Conservation (phyloP, 2,113 vertebrate genomes). For the Empidonax traillii region DNA sequence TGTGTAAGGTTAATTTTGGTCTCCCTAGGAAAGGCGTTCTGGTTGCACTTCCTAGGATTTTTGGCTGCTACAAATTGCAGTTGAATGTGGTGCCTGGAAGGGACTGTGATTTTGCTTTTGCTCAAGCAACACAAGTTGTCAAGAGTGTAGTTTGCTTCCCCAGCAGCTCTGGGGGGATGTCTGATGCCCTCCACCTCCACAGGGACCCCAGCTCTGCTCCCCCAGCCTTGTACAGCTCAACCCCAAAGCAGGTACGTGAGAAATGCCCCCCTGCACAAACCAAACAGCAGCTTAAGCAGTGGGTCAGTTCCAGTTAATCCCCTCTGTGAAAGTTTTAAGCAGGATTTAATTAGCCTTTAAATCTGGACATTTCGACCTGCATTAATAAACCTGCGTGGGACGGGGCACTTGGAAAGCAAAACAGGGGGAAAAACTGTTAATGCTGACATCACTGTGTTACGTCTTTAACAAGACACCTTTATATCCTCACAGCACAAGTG, state of each 20-base stretch:
- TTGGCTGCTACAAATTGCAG: not conserved
- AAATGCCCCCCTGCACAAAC: not conserved
- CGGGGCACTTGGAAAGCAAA: not conserved
- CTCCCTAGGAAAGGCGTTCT: not conserved
- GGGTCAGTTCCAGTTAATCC: not conserved
- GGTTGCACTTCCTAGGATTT: not conserved
- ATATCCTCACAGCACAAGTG: not conserved
- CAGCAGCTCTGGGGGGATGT: not conserved
- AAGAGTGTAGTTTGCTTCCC: not conserved
- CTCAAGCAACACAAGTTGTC: not conserved
- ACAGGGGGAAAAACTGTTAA: not conserved
- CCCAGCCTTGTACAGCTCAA: not conserved
- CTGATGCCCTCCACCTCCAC: not conserved
- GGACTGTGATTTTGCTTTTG: not conserved
- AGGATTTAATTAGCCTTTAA: not conserved
- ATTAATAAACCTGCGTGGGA: not conserved
- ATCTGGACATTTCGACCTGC: not conserved
- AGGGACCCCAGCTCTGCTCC: rapidly evolving
- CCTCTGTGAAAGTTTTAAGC: not conserved
- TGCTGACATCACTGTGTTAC: not conserved
- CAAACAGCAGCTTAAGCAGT: not conserved
- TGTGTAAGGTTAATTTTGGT: not conserved
- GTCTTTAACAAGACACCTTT: slow-evolving; percentile 1
- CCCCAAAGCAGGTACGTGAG: rapidly evolving
- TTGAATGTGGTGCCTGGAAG: rapidly evolving